phyloP scores from a whole-genome alignment of 2,888 invertebrate species.

The Aphodius granarius region DNA sequence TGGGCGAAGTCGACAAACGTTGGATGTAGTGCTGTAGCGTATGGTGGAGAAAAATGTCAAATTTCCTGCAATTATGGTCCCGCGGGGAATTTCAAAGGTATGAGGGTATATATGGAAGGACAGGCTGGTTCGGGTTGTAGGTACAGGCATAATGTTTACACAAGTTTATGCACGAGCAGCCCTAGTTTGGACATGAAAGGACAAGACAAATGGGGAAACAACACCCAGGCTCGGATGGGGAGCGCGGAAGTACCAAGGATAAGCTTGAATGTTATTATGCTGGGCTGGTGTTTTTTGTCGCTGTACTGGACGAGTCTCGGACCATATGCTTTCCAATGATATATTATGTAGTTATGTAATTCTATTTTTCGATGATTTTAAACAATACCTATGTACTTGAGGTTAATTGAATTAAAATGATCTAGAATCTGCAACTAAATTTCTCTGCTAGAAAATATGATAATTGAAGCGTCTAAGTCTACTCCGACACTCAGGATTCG shows the following conservation, averaged over 20 bases:
- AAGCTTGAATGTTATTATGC: not conserved
- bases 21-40: slow-evolving; percentile 12
- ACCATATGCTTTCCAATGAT: no score
- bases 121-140: not conserved
- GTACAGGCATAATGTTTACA: not conserved
- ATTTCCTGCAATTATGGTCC: slow-evolving; percentile 3
- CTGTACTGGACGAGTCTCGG: no score
- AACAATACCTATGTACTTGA: no score
- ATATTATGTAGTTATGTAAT: no score
- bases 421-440: no score
- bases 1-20: slow-evolving; percentile 21
- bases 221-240: not conserved
- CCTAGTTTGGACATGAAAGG: no score
- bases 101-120: not conserved
- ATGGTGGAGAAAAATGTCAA: not conserved
- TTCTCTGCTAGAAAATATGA: no score
- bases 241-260: not conserved
- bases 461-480: no score
- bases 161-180: not conserved
- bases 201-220: not conserved
- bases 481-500: no score
- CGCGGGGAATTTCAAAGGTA: slow-evolving; percentile 1
- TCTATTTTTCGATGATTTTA: no score
- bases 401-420: no score
- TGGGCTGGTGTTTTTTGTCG: not conserved